Conservation (phyloP, 1,140 invertebrate genomes). For the Berghia stephanieae region DNA sequence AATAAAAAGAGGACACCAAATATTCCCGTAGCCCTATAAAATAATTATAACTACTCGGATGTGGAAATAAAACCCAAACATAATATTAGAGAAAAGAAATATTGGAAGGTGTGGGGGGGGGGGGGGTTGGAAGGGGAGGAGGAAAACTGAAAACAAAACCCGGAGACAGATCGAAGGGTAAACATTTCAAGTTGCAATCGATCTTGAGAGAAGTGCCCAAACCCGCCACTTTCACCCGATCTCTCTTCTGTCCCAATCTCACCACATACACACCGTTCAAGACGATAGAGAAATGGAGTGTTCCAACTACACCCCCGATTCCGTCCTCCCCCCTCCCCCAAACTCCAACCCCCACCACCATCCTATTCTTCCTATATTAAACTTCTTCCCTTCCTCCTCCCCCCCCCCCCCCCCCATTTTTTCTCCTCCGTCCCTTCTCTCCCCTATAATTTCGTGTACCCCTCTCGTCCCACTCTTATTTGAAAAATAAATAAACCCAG, state of each 20-base stretch:
- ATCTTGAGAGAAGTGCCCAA: background rate
- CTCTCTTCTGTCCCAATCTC: background rate
- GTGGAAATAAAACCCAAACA: no score
- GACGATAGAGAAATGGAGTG: background rate
- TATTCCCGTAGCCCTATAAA: background rate
- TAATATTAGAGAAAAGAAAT: background rate
- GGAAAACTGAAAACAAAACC: background rate
- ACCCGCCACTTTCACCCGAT: background rate
- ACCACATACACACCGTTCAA: background rate
- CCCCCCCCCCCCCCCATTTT: background rate
- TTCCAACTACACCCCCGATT: no score
- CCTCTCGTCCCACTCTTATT: no score
- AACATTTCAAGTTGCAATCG: background rate
- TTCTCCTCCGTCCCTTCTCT: background rate
- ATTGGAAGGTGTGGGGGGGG: background rate
- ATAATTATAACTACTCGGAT: background rate
- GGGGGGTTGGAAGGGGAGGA: background rate
- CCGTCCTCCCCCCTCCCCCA: no score
- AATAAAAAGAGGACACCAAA: background rate
- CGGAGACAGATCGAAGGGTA: background rate
- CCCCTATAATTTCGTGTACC: background rate
- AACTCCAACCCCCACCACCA: no score
- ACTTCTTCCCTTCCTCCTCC: no score
- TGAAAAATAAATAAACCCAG: no score
- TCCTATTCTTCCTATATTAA: no score